phyloP scores from a whole-genome alignment of 2,113 vertebrate genomes.

The Oncorhynchus nerka region DNA sequence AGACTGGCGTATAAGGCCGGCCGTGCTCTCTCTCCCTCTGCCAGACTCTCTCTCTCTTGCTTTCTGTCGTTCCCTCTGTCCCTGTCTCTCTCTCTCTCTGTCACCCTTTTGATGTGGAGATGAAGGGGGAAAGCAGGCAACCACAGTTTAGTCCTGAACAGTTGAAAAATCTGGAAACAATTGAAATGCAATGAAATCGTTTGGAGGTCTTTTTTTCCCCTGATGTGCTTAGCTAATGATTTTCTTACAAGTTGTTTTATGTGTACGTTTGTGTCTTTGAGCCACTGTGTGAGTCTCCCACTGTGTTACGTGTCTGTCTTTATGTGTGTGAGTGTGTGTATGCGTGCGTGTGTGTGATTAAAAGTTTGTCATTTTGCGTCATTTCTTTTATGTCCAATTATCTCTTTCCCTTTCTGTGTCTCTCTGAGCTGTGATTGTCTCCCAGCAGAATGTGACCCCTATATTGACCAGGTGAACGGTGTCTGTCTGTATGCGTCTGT shows the following conservation, averaged over 20 bases:
- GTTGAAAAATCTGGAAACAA: constrained; percentile 66
- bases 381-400: background rate
- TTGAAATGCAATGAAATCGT: constrained; percentile 65
- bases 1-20: constrained; percentile 55
- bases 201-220: constrained; percentile 63
- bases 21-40: constrained; percentile 2
- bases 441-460: constrained; percentile 72
- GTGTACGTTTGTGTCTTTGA: constrained; percentile 12
- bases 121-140: constrained; percentile 56
- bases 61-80: constrained; percentile 34
- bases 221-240: constrained; percentile 75
- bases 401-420: constrained; percentile 5
- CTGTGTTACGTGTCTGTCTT: constrained; percentile 12
- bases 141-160: constrained; percentile 55
- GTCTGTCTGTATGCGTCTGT: constrained; percentile 8
- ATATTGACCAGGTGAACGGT: constrained; percentile 62
- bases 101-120: constrained; percentile 67
- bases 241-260: constrained; percentile 48
- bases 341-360: constrained; percentile 14
- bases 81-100: constrained; percentile 27
- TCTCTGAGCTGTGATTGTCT: constrained; percentile 25
- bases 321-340: constrained; percentile 26
- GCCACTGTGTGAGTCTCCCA: constrained; percentile 1
- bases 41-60: background rate
- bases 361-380: background rate